phyloP scores from a whole-genome alignment of 2,888 invertebrate genomes.

The Lagria hirta region DNA sequence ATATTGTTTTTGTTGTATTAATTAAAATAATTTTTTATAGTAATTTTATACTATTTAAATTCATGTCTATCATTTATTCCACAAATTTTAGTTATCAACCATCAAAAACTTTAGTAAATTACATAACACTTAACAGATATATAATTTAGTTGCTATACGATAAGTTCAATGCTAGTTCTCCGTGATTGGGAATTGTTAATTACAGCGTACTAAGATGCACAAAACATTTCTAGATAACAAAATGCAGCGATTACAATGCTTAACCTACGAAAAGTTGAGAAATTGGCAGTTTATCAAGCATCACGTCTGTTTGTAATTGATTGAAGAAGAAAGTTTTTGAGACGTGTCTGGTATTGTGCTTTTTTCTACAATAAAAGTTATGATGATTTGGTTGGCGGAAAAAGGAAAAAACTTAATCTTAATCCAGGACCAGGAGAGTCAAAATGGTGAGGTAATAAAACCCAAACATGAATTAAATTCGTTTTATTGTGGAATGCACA shows the following conservation, averaged over 20 bases:
- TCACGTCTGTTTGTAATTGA: constrained; percentile 21
- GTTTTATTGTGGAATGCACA: constrained; percentile 51
- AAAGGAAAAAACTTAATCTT: constrained; percentile 24
- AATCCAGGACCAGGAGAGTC: constrained; percentile 25
- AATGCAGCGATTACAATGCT: too few relatives aligned
- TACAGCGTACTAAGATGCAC: background rate
- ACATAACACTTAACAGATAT: too few relatives aligned
- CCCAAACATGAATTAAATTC: constrained; percentile 43
- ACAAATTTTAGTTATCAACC: too few relatives aligned
- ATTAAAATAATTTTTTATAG: too few relatives aligned
- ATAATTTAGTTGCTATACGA: too few relatives aligned
- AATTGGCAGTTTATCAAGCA: constrained; percentile 9
- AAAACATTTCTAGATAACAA: background rate
- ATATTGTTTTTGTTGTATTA: too few relatives aligned
- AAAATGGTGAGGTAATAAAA: constrained; percentile 36
- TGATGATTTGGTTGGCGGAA: constrained; percentile 23
- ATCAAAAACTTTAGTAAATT: too few relatives aligned
- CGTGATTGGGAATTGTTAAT: too few relatives aligned
- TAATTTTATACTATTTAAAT: too few relatives aligned
- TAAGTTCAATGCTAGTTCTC: too few relatives aligned
- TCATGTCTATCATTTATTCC: too few relatives aligned
- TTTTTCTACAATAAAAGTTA: constrained; percentile 22
- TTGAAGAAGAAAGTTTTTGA: constrained; percentile 23
- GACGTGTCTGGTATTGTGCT: constrained; percentile 13
- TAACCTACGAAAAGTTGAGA: too few relatives aligned